A percentile compares a stretch with the other conserved stretches of the same genome.
phyloP scores from a whole-genome alignment of 2,888 invertebrate genomes.

The Osmoderma eremita region DNA sequence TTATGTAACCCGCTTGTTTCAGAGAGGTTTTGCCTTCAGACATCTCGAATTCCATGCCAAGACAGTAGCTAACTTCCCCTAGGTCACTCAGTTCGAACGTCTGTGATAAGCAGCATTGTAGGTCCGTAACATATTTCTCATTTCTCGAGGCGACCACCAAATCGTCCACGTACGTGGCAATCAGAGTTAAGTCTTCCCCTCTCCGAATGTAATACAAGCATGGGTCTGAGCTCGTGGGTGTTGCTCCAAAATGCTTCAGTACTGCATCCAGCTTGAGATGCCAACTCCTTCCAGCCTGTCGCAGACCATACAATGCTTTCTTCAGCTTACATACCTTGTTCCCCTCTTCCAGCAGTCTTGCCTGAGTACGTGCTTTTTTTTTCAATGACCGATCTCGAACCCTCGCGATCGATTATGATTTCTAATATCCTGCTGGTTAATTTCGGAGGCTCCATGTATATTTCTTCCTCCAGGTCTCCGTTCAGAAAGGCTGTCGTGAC shows the following conservation, averaged over 20 bases:
- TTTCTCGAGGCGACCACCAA: slow-evolving; percentile 46
- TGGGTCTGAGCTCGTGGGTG: slow-evolving; percentile 1
- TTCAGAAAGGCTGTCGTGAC: slow-evolving; percentile 48
- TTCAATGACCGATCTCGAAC: too few species aligned
- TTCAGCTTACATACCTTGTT: neutral
- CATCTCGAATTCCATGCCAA: slow-evolving; percentile 50
- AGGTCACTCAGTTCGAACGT: slow-evolving; percentile 45
- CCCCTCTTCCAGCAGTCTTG: neutral
- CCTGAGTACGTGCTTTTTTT: too few species aligned
- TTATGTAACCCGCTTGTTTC: slow-evolving; percentile 49
- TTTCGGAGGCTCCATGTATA: slow-evolving; percentile 35
- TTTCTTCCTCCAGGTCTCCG: slow-evolving; percentile 42
- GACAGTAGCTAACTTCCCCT: slow-evolving; percentile 45
- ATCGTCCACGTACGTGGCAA: slow-evolving; percentile 49
- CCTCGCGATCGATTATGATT: too few species aligned
- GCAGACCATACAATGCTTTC: neutral
- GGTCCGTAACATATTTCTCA: slow-evolving; percentile 27
- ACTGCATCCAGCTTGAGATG: neutral
- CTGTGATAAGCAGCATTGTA: slow-evolving; percentile 39
- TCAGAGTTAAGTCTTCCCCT: slow-evolving; percentile 45
- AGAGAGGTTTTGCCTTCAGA: slow-evolving; percentile 38
- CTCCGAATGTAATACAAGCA: slow-evolving; percentile 10
- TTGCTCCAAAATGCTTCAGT: slow-evolving; percentile 2
- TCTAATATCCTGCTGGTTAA: neutral
- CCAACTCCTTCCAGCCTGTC: slow-evolving; percentile 7